phyloP scores from a whole-genome alignment of 2,797 vertebrate species.

The Pipistrellus pipistrellus region DNA sequence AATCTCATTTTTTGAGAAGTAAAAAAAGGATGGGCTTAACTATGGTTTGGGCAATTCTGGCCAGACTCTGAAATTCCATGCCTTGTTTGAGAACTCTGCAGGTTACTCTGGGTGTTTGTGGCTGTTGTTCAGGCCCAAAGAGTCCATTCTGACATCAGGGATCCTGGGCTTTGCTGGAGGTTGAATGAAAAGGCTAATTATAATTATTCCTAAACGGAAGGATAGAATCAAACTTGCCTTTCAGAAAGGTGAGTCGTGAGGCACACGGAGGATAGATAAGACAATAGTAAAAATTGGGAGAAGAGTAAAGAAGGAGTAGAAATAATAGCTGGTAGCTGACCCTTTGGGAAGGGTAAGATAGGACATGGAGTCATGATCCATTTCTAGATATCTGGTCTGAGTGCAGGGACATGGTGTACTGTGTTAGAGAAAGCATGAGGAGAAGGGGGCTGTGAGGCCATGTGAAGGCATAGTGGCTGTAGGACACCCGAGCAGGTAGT shows the following conservation, averaged over 20 bases:
- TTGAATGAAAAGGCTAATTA: not conserved
- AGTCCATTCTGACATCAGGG: not conserved
- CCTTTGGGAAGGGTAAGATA: not conserved
- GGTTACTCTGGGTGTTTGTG: not conserved
- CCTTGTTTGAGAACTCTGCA: not conserved
- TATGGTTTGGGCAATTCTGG: not conserved
- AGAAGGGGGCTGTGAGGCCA: not conserved
- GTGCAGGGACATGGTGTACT: not conserved
- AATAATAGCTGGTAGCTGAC: not conserved
- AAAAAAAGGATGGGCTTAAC: not conserved
- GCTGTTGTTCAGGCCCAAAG: not conserved
- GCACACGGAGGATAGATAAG: not conserved
- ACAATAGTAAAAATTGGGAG: not conserved
- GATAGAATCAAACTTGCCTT: constrained; percentile 18
- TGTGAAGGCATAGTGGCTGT: not conserved
- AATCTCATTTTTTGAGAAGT: not conserved
- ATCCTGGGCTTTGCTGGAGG: not conserved
- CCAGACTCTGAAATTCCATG: not conserved
- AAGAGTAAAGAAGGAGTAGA: not conserved
- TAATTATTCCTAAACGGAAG: not conserved
- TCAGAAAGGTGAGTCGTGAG: not conserved
- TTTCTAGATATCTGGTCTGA: not conserved
- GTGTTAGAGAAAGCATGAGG: not conserved
- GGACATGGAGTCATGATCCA: not conserved
- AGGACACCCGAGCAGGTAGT: not conserved